A percentile compares a stretch with the other conserved stretches of the same genome.
These are phyloP conservation scores for Drosophila chauvacae DNA, from an alignment of 1,140 invertebrate genomes.

Conservation along the genomic window DNA sequence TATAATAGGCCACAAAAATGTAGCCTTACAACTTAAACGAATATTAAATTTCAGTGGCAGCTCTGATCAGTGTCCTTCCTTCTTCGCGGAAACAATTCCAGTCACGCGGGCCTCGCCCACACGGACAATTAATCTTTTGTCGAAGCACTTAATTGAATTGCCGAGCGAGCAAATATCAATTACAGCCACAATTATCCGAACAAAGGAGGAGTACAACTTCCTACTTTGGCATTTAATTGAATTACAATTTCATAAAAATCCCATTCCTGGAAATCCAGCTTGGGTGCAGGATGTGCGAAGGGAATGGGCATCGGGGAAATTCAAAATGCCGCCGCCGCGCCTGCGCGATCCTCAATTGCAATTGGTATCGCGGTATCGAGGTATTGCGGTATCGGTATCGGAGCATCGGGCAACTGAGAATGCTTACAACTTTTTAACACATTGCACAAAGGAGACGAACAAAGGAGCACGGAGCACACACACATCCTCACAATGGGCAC, in stretches of 20 bases:
- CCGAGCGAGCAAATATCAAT: conserved; percentile 67
- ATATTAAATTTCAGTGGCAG: conserved; percentile 3
- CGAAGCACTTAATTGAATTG: conserved; percentile 74
- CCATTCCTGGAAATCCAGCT: conserved; percentile 23
- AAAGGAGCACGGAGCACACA: conserved; percentile 42
- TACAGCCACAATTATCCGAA: conserved; percentile 66
- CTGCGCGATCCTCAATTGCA: conserved; percentile 44
- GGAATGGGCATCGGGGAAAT: conserved; percentile 41
- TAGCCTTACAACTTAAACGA: neutral
- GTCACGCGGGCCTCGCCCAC: conserved; percentile 29
- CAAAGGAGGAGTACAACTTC: conserved; percentile 59
- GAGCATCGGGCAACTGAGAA: conserved; percentile 23
- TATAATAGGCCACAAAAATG: neutral
- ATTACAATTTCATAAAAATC: conserved; percentile 76
- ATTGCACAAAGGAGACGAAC: conserved; percentile 70
- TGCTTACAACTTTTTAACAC: conserved; percentile 81
- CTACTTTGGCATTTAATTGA: conserved; percentile 70
- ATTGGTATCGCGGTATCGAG: conserved; percentile 31
- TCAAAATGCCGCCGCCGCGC: conserved; percentile 63
- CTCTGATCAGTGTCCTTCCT: neutral
- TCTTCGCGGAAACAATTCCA: conserved; percentile 9
- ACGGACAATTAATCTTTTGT: conserved; percentile 80
- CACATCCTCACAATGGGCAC: conserved; percentile 24
- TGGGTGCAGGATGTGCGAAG: conserved; percentile 65
- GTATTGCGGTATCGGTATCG: conserved; percentile 23